Evolutionary conservation across 2,113 vertebrate species (phyloP).

Genomic region (Dromiciops gliroides): DNA sequence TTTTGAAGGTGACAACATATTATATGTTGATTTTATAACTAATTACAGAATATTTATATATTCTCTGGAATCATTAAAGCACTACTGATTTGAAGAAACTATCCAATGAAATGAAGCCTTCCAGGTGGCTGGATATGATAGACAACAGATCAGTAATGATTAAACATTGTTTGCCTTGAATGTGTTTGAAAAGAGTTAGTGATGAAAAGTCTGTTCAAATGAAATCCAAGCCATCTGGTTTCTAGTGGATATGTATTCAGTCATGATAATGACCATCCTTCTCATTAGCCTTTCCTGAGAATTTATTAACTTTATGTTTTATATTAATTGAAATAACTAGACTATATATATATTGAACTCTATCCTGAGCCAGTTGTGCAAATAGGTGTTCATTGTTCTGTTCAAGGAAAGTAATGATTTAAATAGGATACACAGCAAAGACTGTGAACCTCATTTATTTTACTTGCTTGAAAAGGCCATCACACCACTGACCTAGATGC

Average conservation of each 20-base stretch:
- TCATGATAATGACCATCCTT: conserved; percentile 23
- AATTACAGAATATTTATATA: background rate
- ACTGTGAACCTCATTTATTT: background rate
- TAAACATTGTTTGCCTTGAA: background rate
- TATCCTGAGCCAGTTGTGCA: background rate
- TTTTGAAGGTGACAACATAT: background rate
- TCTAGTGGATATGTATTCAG: background rate
- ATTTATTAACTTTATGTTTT: conserved; percentile 27
- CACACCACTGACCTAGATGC: background rate
- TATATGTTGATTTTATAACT: background rate
- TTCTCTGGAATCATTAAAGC: background rate
- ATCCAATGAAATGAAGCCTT: background rate
- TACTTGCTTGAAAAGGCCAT: conserved; percentile 7
- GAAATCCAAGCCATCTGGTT: conserved; percentile 8
- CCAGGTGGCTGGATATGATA: background rate
- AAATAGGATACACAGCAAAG: background rate
- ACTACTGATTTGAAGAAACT: conserved; percentile 21
- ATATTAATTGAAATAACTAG: conserved; percentile 30
- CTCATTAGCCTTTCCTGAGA: conserved; percentile 6
- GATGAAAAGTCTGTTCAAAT: background rate
- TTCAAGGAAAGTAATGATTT: background rate
- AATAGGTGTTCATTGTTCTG: background rate
- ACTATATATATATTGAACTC: background rate
- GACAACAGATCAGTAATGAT: background rate
- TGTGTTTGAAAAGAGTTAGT: conserved; percentile 28